Percentiles rank a stretch among this genome's conserved stretches.
Conservation (phyloP, 2,888 invertebrate genomes). For the Drosophila niveifrons region DNA sequence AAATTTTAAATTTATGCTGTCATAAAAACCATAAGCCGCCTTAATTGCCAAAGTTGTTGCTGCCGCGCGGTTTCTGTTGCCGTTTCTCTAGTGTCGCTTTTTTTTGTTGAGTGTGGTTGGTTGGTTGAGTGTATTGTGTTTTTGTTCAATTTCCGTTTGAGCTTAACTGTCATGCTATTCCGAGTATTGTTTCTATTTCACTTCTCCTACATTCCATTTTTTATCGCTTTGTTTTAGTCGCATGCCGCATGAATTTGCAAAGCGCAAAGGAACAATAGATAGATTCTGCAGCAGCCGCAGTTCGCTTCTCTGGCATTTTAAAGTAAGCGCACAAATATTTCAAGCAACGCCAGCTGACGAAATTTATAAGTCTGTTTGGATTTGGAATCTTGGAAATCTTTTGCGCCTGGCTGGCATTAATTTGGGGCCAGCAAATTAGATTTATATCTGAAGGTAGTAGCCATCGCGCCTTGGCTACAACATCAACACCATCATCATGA, state of each 20-base stretch:
- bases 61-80: conserved; percentile 37
- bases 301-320: neutral
- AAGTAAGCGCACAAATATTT: neutral
- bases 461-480: conserved; percentile 3
- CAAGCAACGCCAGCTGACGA: conserved; percentile 31
- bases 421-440: conserved; percentile 41
- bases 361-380: conserved; percentile 33
- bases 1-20: conserved; percentile 77
- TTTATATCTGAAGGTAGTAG: conserved; percentile 33
- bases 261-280: conserved; percentile 14
- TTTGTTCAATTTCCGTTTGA: conserved; percentile 56
- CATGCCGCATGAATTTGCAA: conserved; percentile 35
- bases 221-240: conserved; percentile 50
- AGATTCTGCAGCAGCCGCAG: conserved; percentile 39
- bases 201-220: conserved; percentile 49
- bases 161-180: conserved; percentile 68
- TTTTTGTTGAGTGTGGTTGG: conserved; percentile 8
- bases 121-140: conserved; percentile 33
- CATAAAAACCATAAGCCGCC: conserved; percentile 80
- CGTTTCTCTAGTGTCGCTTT: conserved; percentile 36
- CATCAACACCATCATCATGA: conserved; percentile 35
- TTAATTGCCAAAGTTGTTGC: conserved; percentile 79
- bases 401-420: conserved; percentile 41
- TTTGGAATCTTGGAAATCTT: conserved; percentile 33
- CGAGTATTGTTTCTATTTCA: conserved; percentile 29